phyloP scores from a whole-genome alignment of 2,113 vertebrate species.

The Desmodus rotundus region DNA sequence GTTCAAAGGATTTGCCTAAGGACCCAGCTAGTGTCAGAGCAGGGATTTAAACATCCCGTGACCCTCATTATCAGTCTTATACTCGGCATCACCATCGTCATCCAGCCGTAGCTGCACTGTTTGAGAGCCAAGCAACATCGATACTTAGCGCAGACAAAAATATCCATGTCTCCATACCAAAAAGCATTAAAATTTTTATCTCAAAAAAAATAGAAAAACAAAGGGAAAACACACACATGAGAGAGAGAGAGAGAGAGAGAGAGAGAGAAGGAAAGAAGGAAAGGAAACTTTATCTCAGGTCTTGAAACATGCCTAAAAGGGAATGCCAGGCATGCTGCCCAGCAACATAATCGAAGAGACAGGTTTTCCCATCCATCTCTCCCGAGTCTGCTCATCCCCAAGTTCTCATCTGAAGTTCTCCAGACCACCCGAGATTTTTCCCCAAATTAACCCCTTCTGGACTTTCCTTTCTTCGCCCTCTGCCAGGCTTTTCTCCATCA shows the following conservation, averaged over 20 bases:
- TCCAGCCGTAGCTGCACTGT: neutral
- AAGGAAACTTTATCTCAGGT: neutral
- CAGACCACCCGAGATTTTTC: neutral
- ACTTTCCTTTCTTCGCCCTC: neutral
- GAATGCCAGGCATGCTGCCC: neutral
- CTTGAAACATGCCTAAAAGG: neutral
- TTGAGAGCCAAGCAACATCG: neutral
- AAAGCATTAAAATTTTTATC: neutral
- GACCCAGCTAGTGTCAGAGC: neutral
- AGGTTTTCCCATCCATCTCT: neutral
- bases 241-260: no score
- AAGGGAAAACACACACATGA: no score
- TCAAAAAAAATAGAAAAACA: neutral
- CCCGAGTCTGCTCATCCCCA: neutral
- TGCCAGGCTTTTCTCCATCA: neutral
- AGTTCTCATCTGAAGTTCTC: neutral
- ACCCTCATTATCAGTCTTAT: no score
- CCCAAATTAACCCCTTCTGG: neutral
- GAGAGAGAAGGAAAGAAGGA: no score
- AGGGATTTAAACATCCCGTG: neutral
- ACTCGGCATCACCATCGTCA: neutral
- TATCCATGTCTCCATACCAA: neutral
- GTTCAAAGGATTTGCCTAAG: neutral
- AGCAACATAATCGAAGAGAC: neutral
- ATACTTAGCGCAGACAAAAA: neutral